phyloP scores from a whole-genome alignment of 2,797 vertebrate species.

The Micropoecilia bifurca region DNA sequence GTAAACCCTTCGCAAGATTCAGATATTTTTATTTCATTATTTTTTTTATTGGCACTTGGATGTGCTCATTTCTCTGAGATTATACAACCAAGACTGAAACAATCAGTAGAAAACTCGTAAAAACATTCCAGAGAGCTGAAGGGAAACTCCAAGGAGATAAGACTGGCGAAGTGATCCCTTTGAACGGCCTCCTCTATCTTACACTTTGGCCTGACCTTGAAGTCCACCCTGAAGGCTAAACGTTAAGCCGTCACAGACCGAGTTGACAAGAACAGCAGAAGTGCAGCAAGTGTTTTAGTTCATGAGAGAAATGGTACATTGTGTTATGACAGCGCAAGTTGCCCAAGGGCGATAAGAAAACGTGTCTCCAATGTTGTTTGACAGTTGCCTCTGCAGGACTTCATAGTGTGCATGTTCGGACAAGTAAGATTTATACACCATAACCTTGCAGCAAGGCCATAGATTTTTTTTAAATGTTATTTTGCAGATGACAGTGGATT shows the following conservation, averaged over 20 bases:
- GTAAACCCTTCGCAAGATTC: neutral
- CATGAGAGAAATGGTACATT: neutral
- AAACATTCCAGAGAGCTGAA: neutral
- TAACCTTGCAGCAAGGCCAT: neutral
- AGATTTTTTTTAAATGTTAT: neutral
- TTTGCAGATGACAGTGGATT: neutral
- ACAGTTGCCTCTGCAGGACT: neutral
- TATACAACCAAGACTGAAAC: constrained; percentile 1
- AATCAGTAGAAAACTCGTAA: neutral
- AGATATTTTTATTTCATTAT: neutral
- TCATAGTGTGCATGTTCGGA: neutral
- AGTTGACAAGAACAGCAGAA: neutral
- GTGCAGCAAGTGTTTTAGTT: neutral
- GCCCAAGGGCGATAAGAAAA: neutral
- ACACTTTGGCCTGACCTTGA: neutral
- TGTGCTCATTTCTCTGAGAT: neutral
- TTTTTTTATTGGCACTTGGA: neutral
- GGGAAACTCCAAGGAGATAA: constrained; percentile 1
- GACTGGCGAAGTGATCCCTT: neutral
- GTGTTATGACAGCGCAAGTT: neutral
- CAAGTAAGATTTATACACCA: neutral
- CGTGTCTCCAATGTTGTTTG: neutral
- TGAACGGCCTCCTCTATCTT: neutral
- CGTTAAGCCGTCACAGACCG: neutral
- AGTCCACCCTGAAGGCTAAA: constrained; percentile 3